These are phyloP conservation scores for Urocitellus parryii DNA, from an alignment of 2,113 vertebrate species.

Conservation along the genomic window DNA sequence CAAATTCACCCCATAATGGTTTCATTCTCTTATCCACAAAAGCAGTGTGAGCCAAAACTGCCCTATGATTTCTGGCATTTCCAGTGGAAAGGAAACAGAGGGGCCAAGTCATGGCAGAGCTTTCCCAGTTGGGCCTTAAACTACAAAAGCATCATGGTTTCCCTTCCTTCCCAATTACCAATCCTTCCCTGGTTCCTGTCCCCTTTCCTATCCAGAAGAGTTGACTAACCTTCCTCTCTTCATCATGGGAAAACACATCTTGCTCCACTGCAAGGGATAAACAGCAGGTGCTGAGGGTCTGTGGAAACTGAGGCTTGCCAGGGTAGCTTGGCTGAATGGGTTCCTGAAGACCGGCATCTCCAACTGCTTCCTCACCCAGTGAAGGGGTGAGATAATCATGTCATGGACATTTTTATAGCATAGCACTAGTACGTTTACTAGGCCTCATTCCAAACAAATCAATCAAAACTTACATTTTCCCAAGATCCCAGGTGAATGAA, in stretches of 20 bases:
- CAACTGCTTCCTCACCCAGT: not conserved
- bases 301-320: not conserved
- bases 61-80: not conserved
- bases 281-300: not conserved
- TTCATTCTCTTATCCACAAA: not conserved
- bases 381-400: accelerated
- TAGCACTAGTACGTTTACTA: not conserved
- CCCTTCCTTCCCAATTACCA: not conserved
- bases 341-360: not conserved
- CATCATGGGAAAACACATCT: not conserved
- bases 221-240: not conserved
- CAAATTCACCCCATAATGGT: not conserved
- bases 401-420: accelerated
- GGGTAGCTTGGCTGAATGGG: too few relatives aligned
- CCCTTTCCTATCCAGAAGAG: not conserved
- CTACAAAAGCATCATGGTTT: not conserved
- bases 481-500: not conserved
- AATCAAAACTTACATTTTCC: not conserved
- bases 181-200: not conserved
- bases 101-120: not conserved
- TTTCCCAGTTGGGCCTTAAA: not conserved
- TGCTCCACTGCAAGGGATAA: not conserved
- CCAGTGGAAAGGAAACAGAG: constrained; percentile 25
- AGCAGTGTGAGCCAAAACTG: not conserved
- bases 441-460: not conserved